These are phyloP conservation scores for Sula dactylatra DNA, from an alignment of 2,113 vertebrate genomes.

Conservation along the genomic window DNA sequence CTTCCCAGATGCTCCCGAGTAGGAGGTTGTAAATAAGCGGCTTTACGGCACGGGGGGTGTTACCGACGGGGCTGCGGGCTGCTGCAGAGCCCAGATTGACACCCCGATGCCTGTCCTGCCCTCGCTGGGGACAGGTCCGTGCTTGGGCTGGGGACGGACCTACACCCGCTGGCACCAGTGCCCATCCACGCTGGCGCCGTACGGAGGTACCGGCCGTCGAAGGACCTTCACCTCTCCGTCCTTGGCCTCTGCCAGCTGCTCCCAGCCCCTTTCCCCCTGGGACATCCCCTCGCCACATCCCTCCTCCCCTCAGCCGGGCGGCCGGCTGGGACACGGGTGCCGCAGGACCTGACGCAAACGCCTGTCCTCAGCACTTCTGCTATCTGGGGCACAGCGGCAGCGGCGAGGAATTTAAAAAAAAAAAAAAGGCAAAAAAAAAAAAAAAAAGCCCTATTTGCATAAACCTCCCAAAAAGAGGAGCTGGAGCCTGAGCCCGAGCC, in stretches of 20 bases:
- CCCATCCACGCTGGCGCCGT: background rate
- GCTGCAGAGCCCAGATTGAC: background rate
- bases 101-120: background rate
- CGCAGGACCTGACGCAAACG: constrained; percentile 32
- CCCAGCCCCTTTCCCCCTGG: background rate
- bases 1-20: constrained; percentile 46
- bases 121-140: accelerated
- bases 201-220: background rate
- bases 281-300: background rate
- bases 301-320: background rate
- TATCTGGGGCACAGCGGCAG: constrained; percentile 53
- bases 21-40: constrained; percentile 36
- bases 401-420: background rate
- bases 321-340: background rate
- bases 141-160: background rate
- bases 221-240: background rate
- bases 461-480: constrained; percentile 25
- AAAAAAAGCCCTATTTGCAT: constrained; percentile 16
- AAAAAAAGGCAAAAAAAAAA: background rate
- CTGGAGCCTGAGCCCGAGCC: background rate
- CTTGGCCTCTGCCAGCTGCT: background rate
- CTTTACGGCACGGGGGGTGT: constrained; percentile 9
- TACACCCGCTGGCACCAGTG: accelerated
- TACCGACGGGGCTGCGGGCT: background rate
- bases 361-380: constrained; percentile 60